Conservation (phyloP, 2,113 vertebrate genomes). For the Stictonetta naevosa region DNA sequence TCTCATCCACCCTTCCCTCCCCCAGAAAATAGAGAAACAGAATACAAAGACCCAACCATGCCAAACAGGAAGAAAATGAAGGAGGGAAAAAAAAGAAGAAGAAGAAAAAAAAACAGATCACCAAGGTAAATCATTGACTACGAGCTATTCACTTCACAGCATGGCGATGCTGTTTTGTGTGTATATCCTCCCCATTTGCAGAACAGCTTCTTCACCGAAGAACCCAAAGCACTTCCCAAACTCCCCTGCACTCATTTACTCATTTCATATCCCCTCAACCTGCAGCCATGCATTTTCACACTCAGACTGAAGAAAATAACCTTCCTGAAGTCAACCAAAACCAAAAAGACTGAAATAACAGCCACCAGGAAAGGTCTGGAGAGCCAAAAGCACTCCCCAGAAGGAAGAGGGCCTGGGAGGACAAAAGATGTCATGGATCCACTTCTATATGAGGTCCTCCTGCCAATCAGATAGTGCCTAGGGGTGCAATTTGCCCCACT, state of each 20-base stretch:
- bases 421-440: constrained; percentile 24
- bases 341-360: neutral
- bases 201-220: neutral
- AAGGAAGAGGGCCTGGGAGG: neutral
- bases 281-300: neutral
- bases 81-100: neutral
- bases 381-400: neutral
- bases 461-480: constrained; percentile 67
- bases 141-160: neutral
- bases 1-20: neutral
- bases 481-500: constrained; percentile 9
- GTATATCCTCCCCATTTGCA: neutral
- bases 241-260: neutral
- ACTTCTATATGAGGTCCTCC: constrained; percentile 1
- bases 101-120: neutral
- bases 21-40: neutral
- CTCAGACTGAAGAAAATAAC: neutral
- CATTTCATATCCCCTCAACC: neutral
- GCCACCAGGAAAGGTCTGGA: neutral
- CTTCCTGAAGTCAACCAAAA: neutral
- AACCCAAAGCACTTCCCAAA: neutral
- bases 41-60: neutral
- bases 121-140: neutral
- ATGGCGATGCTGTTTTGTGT: neutral
- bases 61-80: neutral